Evolutionary conservation across 2,797 vertebrate genomes (phyloP), one percentile per base, ranked within the genome.

Genomic region (Thripadectes ignobilis): DNA sequence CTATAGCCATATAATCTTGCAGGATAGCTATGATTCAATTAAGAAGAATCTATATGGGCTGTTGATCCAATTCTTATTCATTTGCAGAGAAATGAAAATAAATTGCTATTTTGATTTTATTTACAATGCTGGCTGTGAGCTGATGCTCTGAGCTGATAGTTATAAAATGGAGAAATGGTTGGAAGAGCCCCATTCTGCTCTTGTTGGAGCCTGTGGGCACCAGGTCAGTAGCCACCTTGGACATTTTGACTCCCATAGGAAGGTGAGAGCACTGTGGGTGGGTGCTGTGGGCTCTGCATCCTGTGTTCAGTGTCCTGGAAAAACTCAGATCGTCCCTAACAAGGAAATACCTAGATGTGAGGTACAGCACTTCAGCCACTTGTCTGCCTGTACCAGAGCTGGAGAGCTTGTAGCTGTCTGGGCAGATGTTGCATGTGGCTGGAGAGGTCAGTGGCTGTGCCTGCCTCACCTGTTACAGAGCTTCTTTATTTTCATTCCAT

Each of bases 11-110:
- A 68, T 39, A 62, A 94, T 95, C 92, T 96, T 91, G 86, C 66
- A 73, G 88, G 71, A 34, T 65, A 66, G 77, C 85, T 92, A 6
- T 95, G 89, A 97, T 97, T 95, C 83, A 92, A 90, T 97, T 96
- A 97, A 94, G 66, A 91, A 93, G 93, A 95, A 97, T 97, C 97
- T 95, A 93, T 97, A 97, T 96, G 96, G 96, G 96, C 96, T 97
- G 96, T 91, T 87, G 92, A 94, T 96, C 92, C 89, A 86, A 95
- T 96, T 95, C 91, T 92, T 97, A 97, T 93, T 97, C 88, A 88
- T 97, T 97, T 97, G 90, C 66, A 95, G 89, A 92, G 90, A 96
- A 98, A 97, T 97, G 95, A 96, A 97, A 97, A 97, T 82, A 92
- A 96, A 97, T 96, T 86, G 83, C 90, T 92, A 10, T 89, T 96